Conservation (phyloP, 2,888 invertebrate genomes). For the Steinernema scapterisci region DNA sequence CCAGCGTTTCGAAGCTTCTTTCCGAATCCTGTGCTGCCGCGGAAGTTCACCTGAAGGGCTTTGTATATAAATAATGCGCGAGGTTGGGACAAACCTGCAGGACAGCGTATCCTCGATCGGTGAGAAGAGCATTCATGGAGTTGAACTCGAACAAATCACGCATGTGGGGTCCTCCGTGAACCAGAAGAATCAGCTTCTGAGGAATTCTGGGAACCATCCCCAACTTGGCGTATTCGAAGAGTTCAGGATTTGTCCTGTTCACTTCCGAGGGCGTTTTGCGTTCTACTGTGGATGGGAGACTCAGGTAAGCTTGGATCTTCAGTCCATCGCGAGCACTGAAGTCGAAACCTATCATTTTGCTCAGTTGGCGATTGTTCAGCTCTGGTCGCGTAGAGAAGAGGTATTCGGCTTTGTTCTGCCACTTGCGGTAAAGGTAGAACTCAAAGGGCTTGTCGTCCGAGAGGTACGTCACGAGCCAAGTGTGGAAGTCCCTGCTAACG, state of each 20-base stretch:
- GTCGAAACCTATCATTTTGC: constrained; percentile 65
- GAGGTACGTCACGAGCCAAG: constrained; percentile 64
- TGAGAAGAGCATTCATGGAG: constrained; percentile 62
- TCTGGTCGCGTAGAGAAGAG: constrained; percentile 63
- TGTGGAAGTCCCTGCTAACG: constrained; percentile 59
- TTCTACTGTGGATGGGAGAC: constrained; percentile 53
- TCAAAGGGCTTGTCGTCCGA: constrained; percentile 65
- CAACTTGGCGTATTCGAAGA: constrained; percentile 54
- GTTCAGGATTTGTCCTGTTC: constrained; percentile 47
- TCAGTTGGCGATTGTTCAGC: constrained; percentile 52
- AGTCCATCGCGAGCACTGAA: constrained; percentile 64
- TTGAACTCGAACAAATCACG: constrained; percentile 63
- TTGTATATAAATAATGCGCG: not conserved
- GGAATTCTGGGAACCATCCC: constrained; percentile 62
- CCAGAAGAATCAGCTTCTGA: constrained; percentile 62
- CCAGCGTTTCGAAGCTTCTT: constrained; percentile 64
- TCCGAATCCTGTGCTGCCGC: constrained; percentile 65
- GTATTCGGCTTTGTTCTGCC: constrained; percentile 56
- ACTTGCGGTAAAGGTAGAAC: constrained; percentile 52
- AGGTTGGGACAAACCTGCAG: constrained; percentile 50
- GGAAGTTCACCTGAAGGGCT: constrained; percentile 61
- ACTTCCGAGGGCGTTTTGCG: constrained; percentile 53
- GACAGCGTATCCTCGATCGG: constrained; percentile 64
- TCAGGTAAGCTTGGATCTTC: constrained; percentile 63
- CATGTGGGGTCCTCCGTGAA: constrained; percentile 66